Evolutionary conservation across 2,113 vertebrate genomes (phyloP), one percentile per base, ranked within the genome.

Genomic region (Pluvialis apricaria): DNA sequence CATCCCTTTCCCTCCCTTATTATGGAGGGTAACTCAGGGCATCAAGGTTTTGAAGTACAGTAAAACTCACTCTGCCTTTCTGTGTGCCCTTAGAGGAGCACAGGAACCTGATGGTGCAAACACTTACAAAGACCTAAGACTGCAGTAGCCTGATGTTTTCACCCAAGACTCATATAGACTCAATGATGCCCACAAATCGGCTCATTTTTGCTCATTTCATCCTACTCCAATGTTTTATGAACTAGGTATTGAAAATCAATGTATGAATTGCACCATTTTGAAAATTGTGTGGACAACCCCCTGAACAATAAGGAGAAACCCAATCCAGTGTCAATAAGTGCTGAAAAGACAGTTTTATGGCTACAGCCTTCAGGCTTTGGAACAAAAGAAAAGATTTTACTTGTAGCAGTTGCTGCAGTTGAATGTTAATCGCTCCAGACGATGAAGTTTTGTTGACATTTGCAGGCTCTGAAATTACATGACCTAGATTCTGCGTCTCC

Each of bases 381-480:
- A 84, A 89, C 15, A 65, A 61, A n/a, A 69, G 26, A 60, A 70
- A 70, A 64, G 7, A 42, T 69, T 76, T 92, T 73, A 62, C 55
- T 82, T 54, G 29, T 32, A 82, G 68, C 15, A 62, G 28, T 87
- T 93, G 71, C 45, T 77, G 42, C 73, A 85, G 45, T 42, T 92
- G 82, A 91, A 92, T 92, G 36, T 90, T 90, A 94, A 77, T 94
- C 89, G 88, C 24, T 16, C 20, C 32, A 82, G 58, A 70, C 32
- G 70, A 73, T 38, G 61, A 85, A 85, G 73, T 73, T 85, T 77
- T 92, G 61, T 85, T 94, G 94, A 95, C 42, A 82, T 85, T 87
- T 94, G 26, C 42, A 86, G 71, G 31, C 42, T 71, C 66, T 95
- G 84, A 90, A 96, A 94, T 86, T 54, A 38, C 24, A 34, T 86